Percentiles rank a stretch among this genome's conserved stretches.
Evolutionary conservation across 2,888 invertebrate species (phyloP).

Genomic region (Cylloceria caligata): DNA sequence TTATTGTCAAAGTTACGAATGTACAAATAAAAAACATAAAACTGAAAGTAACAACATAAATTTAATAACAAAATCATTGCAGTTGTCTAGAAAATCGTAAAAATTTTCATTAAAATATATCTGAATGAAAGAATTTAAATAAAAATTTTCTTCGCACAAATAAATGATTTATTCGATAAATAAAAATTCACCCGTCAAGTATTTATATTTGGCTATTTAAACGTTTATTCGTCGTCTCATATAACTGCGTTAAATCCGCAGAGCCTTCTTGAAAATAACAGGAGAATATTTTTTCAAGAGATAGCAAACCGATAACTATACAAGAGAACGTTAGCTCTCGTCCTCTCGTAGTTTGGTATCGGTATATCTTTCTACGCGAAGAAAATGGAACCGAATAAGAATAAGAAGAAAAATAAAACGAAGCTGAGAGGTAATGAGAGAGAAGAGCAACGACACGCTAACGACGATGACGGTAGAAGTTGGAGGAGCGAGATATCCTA

Average conservation of each 20-base stretch:
- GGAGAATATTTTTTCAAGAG: background rate
- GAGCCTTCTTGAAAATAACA: background rate
- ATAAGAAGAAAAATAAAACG: background rate
- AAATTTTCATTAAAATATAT: too few species aligned
- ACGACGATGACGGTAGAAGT: constrained; percentile 45
- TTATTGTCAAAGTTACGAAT: too few species aligned
- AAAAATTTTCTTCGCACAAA: too few species aligned
- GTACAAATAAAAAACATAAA: too few species aligned
- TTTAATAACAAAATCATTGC: too few species aligned
- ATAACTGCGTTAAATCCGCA: background rate
- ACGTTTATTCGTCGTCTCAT: background rate
- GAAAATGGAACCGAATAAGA: background rate
- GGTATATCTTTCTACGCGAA: background rate
- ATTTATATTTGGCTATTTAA: background rate
- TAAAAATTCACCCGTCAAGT: background rate
- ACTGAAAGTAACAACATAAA: too few species aligned
- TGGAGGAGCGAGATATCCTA: constrained; percentile 59
- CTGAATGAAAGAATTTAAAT: too few species aligned
- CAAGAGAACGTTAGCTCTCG: too few species aligned
- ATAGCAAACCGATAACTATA: background rate
- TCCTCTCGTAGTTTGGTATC: background rate
- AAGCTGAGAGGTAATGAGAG: constrained; percentile 26
- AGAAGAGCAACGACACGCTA: constrained; percentile 64
- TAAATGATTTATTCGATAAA: too few species aligned
- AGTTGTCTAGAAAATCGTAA: too few species aligned